Base-by-base conservation (phyloP, 2,113 vertebrate species). In the Brachypodius melanocephalos region DNA sequence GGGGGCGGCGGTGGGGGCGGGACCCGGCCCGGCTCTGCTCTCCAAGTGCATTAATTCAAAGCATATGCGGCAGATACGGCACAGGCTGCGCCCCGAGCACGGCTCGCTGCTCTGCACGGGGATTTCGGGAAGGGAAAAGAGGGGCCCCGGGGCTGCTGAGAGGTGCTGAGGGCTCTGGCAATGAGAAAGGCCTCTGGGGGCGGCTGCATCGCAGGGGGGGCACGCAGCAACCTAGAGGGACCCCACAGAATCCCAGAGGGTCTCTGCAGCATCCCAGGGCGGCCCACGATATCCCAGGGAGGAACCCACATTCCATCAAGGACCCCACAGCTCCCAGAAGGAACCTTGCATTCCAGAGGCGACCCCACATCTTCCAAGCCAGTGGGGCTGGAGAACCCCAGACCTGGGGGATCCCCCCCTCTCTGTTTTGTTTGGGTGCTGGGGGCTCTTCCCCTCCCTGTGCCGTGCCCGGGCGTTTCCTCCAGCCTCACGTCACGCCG, bases 21-120 rank as follows among this genome's bases (percentile, higher is more conserved):
- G 54, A 67, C 38, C 48, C 7, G 16, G 75, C 86, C 52, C 6
- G 5, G 91, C 92, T 79, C 73, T 34, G 89, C 94, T 90, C 81
- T 87, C 85, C 76, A 4, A 90, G 62, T 8, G 88, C 85, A 10
- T 42, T 97, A 96, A 97, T 96, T 94, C 91, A 93, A 96, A 97
- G 97, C 96, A 97, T 73, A 95, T 96, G 96, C 25, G 32, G 84
- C 96, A 91, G 96, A 94, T 68, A 68, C 26, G 78, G 93, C 29
- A 1, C 84, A n/a, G 95, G 58, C 80, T 82, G 73, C 6, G 75
- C 85, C 80, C 81, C 19, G 38, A 55, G 80, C 88, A 7, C 22
- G 42, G 80, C 84, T 52, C 19, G 5, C 55, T 31, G 75, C 22
- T 54, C 29, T 4, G 65, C 49, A 1, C 55, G 2, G 26, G 38